Percentiles rank a stretch among this genome's conserved stretches.
These are phyloP conservation scores for Macrobrachium nipponense DNA, from an alignment of 1,140 invertebrate genomes.

Conservation along the genomic window DNA sequence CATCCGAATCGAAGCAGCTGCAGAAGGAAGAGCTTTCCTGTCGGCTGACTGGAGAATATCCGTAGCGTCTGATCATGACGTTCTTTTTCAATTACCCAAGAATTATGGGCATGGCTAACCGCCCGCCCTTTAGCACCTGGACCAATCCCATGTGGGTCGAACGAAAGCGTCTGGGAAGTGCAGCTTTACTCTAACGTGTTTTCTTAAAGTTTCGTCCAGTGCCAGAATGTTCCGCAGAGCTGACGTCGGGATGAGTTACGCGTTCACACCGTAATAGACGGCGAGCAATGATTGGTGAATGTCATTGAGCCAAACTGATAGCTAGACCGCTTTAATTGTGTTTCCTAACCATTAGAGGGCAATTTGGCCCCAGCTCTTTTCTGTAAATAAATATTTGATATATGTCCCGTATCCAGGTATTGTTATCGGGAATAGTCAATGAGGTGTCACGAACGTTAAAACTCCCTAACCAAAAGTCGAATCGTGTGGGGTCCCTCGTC, in stretches of 20 bases:
- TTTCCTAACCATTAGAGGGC: no score
- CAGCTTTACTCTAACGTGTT: background rate
- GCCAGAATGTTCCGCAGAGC: background rate
- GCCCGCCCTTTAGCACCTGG: conserved; percentile 37
- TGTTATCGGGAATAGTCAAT: no score
- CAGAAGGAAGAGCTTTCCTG: conserved; percentile 15
- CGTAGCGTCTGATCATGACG: conserved; percentile 18
- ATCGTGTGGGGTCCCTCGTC: no score
- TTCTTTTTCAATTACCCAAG: conserved; percentile 37
- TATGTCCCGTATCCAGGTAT: no score
- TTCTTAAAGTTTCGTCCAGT: background rate
- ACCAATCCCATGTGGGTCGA: background rate
- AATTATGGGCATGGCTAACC: conserved; percentile 20
- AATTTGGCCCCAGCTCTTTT: no score
- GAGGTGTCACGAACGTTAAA: no score
- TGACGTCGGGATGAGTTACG: conserved; percentile 17
- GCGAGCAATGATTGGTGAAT: conserved; percentile 25
- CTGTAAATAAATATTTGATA: no score
- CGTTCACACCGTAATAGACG: conserved; percentile 29
- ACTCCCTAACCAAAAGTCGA: no score
- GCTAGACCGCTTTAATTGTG: no score
- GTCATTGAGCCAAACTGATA: no score
- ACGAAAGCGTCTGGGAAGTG: background rate
- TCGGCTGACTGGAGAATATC: background rate
- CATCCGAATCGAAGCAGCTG: background rate